Evolutionary conservation across 2,113 vertebrate species (phyloP).

Genomic region (Burhinus oedicnemus): DNA sequence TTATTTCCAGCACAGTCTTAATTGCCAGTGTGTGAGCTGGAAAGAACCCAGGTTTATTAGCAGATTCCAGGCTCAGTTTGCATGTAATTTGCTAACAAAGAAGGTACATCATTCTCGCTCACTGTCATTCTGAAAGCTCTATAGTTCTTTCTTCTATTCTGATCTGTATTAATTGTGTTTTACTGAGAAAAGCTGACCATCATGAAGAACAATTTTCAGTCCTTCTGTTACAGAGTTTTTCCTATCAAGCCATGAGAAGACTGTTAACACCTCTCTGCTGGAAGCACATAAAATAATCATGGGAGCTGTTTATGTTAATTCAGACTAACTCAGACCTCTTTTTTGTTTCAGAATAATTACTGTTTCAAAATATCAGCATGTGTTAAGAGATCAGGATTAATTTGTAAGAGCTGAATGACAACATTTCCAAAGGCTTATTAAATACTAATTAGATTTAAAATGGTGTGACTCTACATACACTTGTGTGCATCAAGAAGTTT

Average conservation of each 20-base stretch:
- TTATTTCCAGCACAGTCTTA: neutral
- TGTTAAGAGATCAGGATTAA: constrained; percentile 72
- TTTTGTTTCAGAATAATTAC: constrained; percentile 69
- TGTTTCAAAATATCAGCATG: constrained; percentile 66
- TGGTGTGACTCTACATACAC: constrained; percentile 46
- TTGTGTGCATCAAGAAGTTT: constrained; percentile 28
- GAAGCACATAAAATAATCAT: constrained; percentile 14
- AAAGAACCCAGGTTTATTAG: constrained; percentile 19
- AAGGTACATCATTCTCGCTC: neutral
- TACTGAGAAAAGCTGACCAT: neutral
- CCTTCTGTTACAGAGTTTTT: neutral
- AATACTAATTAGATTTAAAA: constrained; percentile 74
- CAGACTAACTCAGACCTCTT: constrained; percentile 10
- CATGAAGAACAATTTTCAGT: neutral
- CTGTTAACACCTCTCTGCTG: constrained; percentile 37
- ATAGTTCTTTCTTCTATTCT: neutral
- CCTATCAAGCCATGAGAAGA: neutral
- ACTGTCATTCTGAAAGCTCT: neutral
- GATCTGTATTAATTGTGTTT: neutral
- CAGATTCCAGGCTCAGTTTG: constrained; percentile 11
- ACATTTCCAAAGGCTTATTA: constrained; percentile 74
- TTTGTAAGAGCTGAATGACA: constrained; percentile 68
- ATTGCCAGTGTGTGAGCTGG: constrained; percentile 4
- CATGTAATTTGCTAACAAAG: neutral
- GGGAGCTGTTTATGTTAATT: constrained; percentile 55